Conservation (phyloP, 2,113 vertebrate genomes). For the Nycticorax nycticorax region DNA sequence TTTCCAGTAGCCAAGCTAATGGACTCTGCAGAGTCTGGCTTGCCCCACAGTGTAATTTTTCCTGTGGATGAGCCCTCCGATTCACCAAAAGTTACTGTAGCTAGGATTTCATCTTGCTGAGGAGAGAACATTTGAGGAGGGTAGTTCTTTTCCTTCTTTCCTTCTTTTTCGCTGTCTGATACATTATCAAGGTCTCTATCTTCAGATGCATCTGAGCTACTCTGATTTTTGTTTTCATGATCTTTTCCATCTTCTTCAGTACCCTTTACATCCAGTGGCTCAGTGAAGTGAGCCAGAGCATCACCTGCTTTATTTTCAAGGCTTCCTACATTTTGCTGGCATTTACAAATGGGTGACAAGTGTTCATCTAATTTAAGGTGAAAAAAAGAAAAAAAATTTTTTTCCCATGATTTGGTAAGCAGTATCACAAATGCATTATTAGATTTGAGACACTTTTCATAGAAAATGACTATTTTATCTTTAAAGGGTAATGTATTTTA, state of each 20-base stretch:
- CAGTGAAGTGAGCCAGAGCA: background rate
- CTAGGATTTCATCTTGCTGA: constrained; percentile 59
- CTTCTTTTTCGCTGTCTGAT: constrained; percentile 51
- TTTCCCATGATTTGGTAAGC: background rate
- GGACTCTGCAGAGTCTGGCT: background rate
- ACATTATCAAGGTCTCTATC: constrained; percentile 13
- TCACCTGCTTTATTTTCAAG: constrained; percentile 52
- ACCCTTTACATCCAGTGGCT: background rate
- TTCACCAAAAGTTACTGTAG: constrained; percentile 72
- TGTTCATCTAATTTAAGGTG: constrained; percentile 56
- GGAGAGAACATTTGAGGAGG: background rate
- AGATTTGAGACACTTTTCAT: background rate
- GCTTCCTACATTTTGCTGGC: constrained; percentile 49
- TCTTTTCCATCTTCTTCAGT: constrained; percentile 68
- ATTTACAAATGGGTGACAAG: constrained; percentile 54
- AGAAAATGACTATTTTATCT: background rate
- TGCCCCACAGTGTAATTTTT: constrained; percentile 67
- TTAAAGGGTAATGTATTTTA: background rate
- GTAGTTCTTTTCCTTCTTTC: constrained; percentile 27
- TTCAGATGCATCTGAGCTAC: constrained; percentile 40
- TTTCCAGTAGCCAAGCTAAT: constrained; percentile 12
- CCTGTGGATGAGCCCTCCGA: constrained; percentile 40
- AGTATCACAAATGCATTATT: background rate
- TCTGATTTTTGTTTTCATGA: constrained; percentile 21
- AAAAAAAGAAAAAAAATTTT: background rate